Evolutionary conservation across 2,888 invertebrate genomes (phyloP).

Genomic region (Uropetala carovei): DNA sequence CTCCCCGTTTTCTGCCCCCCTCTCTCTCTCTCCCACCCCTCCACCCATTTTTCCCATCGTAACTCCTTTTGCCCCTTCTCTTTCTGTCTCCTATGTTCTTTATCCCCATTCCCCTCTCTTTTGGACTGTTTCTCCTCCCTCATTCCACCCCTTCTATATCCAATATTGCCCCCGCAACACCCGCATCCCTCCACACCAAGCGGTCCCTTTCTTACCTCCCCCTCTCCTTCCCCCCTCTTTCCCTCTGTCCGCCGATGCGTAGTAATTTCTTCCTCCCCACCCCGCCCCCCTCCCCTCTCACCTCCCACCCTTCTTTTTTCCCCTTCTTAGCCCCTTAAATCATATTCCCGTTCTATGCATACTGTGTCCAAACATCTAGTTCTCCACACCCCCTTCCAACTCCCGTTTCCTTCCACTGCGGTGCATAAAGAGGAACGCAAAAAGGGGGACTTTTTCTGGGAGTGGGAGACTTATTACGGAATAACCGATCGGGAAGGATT

Average conservation of each 20-base stretch:
- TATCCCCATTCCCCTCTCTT: neutral
- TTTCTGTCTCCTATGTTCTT: neutral
- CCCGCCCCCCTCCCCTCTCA: no score
- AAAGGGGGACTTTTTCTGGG: neutral
- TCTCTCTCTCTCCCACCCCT: neutral
- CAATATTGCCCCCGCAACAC: neutral
- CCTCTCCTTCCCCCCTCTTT: no score
- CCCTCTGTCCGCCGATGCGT: neutral
- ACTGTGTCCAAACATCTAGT: constrained; percentile 11
- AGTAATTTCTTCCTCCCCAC: neutral
- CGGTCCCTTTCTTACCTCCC: no score
- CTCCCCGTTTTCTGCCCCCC: neutral
- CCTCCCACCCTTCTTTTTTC: neutral
- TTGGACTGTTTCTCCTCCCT: neutral
- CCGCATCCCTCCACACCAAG: neutral
- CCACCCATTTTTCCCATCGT: neutral
- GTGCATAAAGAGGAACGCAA: constrained; percentile 14
- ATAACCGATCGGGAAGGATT: neutral
- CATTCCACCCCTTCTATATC: neutral
- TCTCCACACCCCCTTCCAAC: neutral
- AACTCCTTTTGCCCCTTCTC: neutral
- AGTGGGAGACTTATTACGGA: constrained; percentile 13
- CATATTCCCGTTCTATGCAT: neutral
- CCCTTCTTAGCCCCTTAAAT: neutral
- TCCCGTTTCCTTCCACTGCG: neutral